Conservation (phyloP, 2,797 vertebrate species). For the Alectoris magna region DNA sequence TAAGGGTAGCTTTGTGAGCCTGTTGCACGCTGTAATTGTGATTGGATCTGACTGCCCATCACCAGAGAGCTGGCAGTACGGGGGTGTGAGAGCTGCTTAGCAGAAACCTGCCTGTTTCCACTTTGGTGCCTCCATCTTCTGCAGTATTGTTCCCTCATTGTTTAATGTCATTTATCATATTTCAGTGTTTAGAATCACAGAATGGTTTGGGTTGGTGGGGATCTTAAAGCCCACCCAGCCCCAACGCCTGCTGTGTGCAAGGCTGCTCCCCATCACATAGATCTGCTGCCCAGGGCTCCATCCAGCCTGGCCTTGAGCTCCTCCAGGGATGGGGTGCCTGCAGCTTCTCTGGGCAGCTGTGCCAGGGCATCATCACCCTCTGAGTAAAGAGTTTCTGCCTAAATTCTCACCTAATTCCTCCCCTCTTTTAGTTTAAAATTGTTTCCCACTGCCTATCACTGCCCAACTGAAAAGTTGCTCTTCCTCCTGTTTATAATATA, state of each 20-base stretch:
- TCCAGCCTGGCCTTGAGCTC: not conserved
- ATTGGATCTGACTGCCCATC: not conserved
- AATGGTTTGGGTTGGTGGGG: too few species aligned
- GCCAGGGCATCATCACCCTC: too few species aligned
- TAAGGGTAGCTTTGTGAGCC: not conserved
- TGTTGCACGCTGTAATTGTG: not conserved
- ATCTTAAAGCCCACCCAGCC: too few species aligned
- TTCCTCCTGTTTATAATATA: too few species aligned
- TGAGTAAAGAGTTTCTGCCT: too few species aligned
- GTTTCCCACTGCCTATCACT: too few species aligned
- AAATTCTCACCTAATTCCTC: too few species aligned
- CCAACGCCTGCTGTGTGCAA: too few species aligned
- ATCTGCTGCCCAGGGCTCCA: too few species aligned
- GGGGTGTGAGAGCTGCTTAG: not conserved
- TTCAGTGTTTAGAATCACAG: not conserved
- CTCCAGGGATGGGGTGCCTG: not conserved
- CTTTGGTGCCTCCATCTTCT: not conserved
- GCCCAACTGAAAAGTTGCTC: too few species aligned
- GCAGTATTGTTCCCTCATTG: not conserved
- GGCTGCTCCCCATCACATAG: too few species aligned
- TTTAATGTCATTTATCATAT: not conserved
- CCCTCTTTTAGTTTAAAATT: too few species aligned
- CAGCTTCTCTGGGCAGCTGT: not conserved
- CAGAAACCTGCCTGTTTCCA: not conserved
- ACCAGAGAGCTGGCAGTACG: not conserved